Evolutionary conservation across 2,113 vertebrate species (phyloP).

Genomic region (Micromys minutus): DNA sequence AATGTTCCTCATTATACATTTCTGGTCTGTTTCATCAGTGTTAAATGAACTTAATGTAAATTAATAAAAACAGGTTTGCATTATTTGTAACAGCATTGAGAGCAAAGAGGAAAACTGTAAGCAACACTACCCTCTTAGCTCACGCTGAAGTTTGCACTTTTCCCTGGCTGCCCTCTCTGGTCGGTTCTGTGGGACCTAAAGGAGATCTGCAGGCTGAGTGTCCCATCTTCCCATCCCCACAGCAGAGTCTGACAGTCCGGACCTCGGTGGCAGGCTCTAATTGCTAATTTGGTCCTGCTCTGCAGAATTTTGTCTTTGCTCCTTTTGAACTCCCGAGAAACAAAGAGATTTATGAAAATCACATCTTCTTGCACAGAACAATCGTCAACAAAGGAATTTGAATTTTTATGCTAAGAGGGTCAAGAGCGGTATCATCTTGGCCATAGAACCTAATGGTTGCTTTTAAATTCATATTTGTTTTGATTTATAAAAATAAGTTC

Average conservation of each 20-base stretch:
- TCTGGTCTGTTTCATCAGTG: constrained; percentile 86
- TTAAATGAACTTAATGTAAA: constrained; percentile 88
- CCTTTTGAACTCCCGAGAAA: constrained; percentile 67
- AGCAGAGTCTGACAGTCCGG: background rate
- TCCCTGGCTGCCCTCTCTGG: background rate
- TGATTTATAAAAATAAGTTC: constrained; percentile 74
- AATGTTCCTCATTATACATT: constrained; percentile 86
- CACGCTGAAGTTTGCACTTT: constrained; percentile 14
- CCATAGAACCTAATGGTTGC: constrained; percentile 49
- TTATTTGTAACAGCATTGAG: constrained; percentile 81
- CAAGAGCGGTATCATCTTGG: constrained; percentile 52
- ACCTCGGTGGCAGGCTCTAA: constrained; percentile 46
- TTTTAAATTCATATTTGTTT: constrained; percentile 79
- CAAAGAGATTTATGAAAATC: constrained; percentile 70
- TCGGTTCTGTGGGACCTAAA: constrained; percentile 21
- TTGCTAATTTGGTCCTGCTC: constrained; percentile 68
- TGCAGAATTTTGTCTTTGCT: constrained; percentile 59
- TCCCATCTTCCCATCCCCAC: constrained; percentile 62
- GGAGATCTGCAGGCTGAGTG: background rate
- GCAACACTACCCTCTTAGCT: constrained; percentile 51
- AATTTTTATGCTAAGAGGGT: constrained; percentile 61
- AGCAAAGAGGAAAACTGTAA: constrained; percentile 76
- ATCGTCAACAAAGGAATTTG: constrained; percentile 61
- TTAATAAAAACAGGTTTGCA: constrained; percentile 82
- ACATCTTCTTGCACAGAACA: constrained; percentile 40